These are phyloP conservation scores for Labeo calbasu DNA, from an alignment of 2,797 vertebrate genomes.

Conservation along the genomic window DNA sequence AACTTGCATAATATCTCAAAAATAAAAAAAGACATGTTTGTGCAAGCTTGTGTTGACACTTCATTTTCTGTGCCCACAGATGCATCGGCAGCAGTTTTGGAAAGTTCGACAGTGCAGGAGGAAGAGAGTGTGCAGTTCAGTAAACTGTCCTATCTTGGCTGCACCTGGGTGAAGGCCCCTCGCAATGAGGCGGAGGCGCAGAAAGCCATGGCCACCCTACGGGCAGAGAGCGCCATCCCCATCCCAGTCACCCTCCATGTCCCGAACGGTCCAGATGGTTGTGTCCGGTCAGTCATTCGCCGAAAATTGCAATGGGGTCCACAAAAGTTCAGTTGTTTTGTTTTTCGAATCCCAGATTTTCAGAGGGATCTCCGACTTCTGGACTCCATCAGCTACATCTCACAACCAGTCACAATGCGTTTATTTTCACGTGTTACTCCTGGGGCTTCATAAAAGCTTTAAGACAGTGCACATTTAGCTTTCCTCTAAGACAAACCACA, in stretches of 20 bases:
- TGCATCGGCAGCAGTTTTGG: slow-evolving; percentile 16
- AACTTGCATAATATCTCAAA: neutral
- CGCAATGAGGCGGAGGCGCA: slow-evolving; percentile 91
- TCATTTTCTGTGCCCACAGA: slow-evolving; percentile 25
- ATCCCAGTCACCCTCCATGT: slow-evolving; percentile 91
- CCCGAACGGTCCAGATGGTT: slow-evolving; percentile 91
- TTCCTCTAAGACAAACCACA: neutral
- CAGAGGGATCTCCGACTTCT: neutral
- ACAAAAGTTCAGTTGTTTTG: no score
- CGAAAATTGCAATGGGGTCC: neutral
- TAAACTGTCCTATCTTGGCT: slow-evolving; percentile 93
- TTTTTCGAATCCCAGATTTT: neutral
- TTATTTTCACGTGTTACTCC: neutral
- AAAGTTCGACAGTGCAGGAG: slow-evolving; percentile 73
- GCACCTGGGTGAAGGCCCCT: slow-evolving; percentile 92
- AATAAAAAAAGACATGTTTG: neutral
- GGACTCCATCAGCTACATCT: neutral
- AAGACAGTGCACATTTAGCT: neutral
- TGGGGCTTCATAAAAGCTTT: neutral
- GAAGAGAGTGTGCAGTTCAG: slow-evolving; percentile 96
- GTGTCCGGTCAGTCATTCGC: slow-evolving; percentile 84
- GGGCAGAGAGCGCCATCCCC: slow-evolving; percentile 82
- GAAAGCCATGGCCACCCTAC: slow-evolving; percentile 87
- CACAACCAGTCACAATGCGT: neutral
- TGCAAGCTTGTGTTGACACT: neutral